Evolutionary conservation across 2,888 invertebrate species (phyloP).

Genomic region (Plagodis dolabraria): DNA sequence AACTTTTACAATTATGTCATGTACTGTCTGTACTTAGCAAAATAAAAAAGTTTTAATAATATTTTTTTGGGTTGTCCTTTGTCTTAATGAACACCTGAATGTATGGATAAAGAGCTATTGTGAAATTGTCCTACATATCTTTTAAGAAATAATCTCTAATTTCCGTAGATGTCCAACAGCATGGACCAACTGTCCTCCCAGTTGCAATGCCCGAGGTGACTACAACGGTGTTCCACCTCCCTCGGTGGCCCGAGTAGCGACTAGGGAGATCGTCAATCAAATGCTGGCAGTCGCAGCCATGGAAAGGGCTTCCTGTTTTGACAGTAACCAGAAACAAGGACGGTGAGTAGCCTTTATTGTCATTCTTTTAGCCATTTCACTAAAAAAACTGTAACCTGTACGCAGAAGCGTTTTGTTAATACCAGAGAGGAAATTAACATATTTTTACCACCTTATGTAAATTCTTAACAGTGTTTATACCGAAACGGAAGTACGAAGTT

Average conservation of each 20-base stretch:
- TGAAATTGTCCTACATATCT: neutral
- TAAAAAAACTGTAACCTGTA: too few species aligned
- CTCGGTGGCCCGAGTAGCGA: conserved; percentile 85
- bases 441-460: too few species aligned
- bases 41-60: too few species aligned
- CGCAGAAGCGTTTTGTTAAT: neutral
- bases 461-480: too few species aligned
- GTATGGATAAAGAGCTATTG: neutral
- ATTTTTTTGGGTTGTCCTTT: too few species aligned
- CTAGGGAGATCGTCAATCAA: conserved; percentile 87
- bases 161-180: conserved; percentile 76
- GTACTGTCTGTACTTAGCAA: too few species aligned
- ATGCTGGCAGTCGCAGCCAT: conserved; percentile 89
- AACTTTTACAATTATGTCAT: too few species aligned
- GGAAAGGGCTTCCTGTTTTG: conserved; percentile 77
- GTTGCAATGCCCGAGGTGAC: conserved; percentile 89
- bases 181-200: conserved; percentile 87
- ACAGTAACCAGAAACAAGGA: conserved; percentile 63
- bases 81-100: neutral
- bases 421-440: too few species aligned
- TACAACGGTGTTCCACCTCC: conserved; percentile 92
- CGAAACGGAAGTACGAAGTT: too few species aligned
- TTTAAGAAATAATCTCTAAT: conserved; percentile 1
- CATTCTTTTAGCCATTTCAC: too few species aligned
- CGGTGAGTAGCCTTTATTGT: conserved; percentile 48